Evolutionary conservation across 2,113 vertebrate genomes (phyloP).

Genomic region (Ictalurus furcatus): DNA sequence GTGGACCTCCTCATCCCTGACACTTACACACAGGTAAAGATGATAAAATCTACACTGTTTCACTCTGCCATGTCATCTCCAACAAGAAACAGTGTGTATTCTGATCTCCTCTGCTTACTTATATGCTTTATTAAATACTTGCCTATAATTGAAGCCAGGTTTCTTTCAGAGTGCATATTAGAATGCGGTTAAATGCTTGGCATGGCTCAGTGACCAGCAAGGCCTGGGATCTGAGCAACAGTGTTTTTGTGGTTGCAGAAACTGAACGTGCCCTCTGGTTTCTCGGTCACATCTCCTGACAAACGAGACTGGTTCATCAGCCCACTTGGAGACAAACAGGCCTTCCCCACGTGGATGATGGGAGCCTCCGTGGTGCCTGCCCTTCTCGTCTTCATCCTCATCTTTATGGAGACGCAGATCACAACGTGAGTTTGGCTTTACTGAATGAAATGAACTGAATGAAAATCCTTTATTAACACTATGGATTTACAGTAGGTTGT

Average conservation of each 20-base stretch:
- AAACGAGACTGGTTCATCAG: slow-evolving; percentile 96
- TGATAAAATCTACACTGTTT: background rate
- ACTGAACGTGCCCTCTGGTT: slow-evolving; percentile 90
- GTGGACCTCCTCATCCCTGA: slow-evolving; percentile 88
- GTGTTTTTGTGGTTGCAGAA: slow-evolving; percentile 75
- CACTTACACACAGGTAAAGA: slow-evolving; percentile 90
- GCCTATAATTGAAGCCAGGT: slow-evolving; percentile 52
- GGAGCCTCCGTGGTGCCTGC: slow-evolving; percentile 91
- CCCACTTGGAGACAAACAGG: slow-evolving; percentile 86
- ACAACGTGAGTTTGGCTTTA: slow-evolving; percentile 83
- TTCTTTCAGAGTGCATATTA: slow-evolving; percentile 48
- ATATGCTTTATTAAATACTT: slow-evolving; percentile 47
- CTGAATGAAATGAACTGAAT: background rate
- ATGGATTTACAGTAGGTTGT: background rate
- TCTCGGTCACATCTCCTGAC: slow-evolving; percentile 91
- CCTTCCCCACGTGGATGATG: slow-evolving; percentile 98
- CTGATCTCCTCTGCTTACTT: slow-evolving; percentile 34
- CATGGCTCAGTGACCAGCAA: slow-evolving; percentile 31
- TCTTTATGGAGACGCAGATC: slow-evolving; percentile 99
- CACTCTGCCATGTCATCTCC: background rate
- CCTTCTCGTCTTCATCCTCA: slow-evolving; percentile 95
- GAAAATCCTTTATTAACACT: background rate
- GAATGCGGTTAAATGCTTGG: slow-evolving; percentile 47
- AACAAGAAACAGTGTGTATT: slow-evolving; percentile 15
- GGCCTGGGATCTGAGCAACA: slow-evolving; percentile 34